phyloP scores from a whole-genome alignment of 1,140 invertebrate species.

The Monomorium pharaonis region DNA sequence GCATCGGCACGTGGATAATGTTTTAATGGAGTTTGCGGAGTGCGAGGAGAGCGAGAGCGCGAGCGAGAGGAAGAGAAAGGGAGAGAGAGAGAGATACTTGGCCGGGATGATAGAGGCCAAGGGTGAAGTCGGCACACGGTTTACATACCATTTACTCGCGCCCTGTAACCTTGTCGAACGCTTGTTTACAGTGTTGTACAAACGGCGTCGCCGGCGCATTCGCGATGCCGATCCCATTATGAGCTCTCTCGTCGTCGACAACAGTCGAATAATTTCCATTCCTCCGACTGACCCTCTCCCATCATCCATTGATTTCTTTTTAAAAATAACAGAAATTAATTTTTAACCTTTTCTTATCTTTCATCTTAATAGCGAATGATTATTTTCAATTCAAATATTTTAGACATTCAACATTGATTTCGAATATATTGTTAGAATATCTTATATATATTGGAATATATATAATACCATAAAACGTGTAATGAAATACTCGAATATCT shows the following conservation, averaged over 20 bases:
- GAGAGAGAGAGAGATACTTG: slow-evolving; percentile 39
- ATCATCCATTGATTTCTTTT: neutral
- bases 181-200: slow-evolving; percentile 81
- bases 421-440: neutral
- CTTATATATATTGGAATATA: no score
- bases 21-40: slow-evolving; percentile 86
- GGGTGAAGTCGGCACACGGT: slow-evolving; percentile 81
- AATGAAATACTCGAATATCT: neutral
- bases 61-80: neutral
- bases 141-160: slow-evolving; percentile 86
- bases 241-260: slow-evolving; percentile 12
- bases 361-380: neutral
- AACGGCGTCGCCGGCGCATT: slow-evolving; percentile 67
- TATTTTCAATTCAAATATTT: neutral
- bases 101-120: slow-evolving; percentile 72
- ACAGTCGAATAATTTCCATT: slow-evolving; percentile 41
- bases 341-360: neutral
- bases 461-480: neutral
- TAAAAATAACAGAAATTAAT: neutral
- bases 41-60: slow-evolving; percentile 66
- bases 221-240: slow-evolving; percentile 11
- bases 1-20: slow-evolving; percentile 85
- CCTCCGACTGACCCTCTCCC: neutral
- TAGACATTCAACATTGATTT: neutral
- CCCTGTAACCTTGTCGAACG: slow-evolving; percentile 77